A percentile compares a stretch with the other conserved stretches of the same genome.
These are phyloP conservation scores for Aleadryas rufinucha DNA, from an alignment of 2,113 vertebrate species.

Conservation along the genomic window DNA sequence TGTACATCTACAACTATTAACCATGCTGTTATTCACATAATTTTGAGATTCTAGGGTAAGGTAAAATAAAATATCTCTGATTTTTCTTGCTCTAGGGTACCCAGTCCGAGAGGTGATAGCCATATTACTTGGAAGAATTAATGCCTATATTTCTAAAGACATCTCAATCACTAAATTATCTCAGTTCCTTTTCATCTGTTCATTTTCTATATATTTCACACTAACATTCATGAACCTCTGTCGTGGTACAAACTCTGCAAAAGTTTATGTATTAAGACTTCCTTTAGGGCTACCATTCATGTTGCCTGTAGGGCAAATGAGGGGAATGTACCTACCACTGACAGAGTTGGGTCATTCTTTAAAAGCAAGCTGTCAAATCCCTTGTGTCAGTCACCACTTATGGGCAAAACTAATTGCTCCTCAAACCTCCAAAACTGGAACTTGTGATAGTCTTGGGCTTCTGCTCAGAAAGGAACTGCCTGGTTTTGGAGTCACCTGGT, in stretches of 20 bases:
- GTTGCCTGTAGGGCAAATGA: neutral
- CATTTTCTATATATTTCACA: neutral
- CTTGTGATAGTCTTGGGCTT: neutral
- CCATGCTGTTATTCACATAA: neutral
- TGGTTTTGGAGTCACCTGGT: neutral
- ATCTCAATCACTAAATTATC: neutral
- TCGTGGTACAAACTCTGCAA: neutral
- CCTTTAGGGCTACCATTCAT: neutral
- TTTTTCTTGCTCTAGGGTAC: neutral
- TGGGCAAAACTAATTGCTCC: neutral
- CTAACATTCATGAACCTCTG: neutral
- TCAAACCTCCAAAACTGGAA: neutral
- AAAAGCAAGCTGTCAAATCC: neutral
- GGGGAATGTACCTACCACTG: accelerated
- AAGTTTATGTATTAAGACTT: neutral
- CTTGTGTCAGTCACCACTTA: neutral
- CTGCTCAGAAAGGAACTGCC: neutral
- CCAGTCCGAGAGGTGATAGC: neutral
- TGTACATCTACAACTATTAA: neutral
- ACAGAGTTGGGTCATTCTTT: neutral
- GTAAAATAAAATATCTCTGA: neutral
- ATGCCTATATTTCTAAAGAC: neutral
- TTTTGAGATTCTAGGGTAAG: neutral
- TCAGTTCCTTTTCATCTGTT: neutral
- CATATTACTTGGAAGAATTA: neutral